These are phyloP conservation scores for Rostratula benghalensis DNA, from an alignment of 2,113 vertebrate species.

Conservation along the genomic window DNA sequence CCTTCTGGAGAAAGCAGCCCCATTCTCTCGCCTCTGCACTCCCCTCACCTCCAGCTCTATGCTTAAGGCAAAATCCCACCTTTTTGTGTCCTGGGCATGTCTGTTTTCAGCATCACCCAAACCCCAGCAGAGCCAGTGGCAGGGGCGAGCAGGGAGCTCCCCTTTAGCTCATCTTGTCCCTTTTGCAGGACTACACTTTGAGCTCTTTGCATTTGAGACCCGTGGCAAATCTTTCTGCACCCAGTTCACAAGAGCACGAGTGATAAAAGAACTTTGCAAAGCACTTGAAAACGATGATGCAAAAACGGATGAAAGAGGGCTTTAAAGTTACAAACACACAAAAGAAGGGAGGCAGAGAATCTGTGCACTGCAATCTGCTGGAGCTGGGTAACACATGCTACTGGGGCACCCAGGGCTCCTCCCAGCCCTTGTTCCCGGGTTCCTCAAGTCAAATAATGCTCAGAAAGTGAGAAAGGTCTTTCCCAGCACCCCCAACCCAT, in stretches of 20 bases:
- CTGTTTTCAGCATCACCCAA: neutral
- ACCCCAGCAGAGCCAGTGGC: neutral
- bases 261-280: neutral
- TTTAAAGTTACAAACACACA: neutral
- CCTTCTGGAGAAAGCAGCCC: neutral
- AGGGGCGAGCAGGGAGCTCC: neutral
- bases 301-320: neutral
- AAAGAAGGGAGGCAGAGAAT: neutral
- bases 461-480: neutral
- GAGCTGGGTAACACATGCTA: neutral
- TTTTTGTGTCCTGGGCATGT: neutral
- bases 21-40: neutral
- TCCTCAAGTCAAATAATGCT: neutral
- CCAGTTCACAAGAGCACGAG: neutral
- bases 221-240: accelerated
- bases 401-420: neutral
- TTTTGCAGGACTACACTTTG: accelerated
- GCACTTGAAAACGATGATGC: neutral
- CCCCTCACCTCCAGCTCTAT: neutral
- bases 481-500: neutral
- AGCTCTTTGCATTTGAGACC: neutral
- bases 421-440: neutral
- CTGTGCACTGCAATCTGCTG: neutral
- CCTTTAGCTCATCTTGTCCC: neutral
- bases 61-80: neutral